Conservation (phyloP, 1,140 invertebrate species). For the Phocides pigmalion region DNA sequence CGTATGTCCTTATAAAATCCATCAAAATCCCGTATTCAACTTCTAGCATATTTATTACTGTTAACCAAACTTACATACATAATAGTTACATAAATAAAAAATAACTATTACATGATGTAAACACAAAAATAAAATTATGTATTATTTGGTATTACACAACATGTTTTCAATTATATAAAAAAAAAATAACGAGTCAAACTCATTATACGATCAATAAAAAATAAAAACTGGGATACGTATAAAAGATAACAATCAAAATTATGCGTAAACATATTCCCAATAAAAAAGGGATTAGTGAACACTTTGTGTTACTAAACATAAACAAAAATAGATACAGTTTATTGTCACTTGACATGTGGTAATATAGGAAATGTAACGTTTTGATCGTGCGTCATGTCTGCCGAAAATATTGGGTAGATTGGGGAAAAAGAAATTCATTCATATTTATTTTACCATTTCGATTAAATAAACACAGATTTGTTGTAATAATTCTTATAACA, state of each 20-base stretch:
- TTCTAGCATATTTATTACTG: constrained; percentile 64
- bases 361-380: constrained; percentile 50
- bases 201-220: constrained; percentile 52
- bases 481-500: too few relatives aligned
- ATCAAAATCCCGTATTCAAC: constrained; percentile 26
- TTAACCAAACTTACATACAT: constrained; percentile 60
- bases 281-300: constrained; percentile 61
- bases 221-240: constrained; percentile 60
- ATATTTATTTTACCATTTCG: too few relatives aligned
- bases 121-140: constrained; percentile 69
- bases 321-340: constrained; percentile 57
- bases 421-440: too few relatives aligned
- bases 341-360: constrained; percentile 60
- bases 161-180: constrained; percentile 65
- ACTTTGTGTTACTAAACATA: constrained; percentile 69
- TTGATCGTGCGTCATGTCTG: background rate
- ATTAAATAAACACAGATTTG: too few relatives aligned
- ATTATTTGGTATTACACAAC: constrained; percentile 80
- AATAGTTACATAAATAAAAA: constrained; percentile 58
- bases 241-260: constrained; percentile 70
- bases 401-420: too few relatives aligned
- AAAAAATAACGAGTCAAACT: constrained; percentile 70
- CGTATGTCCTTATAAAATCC: background rate
- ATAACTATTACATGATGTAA: constrained; percentile 71
- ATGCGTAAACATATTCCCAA: constrained; percentile 61